A percentile compares a stretch with the other conserved stretches of the same genome.
Conservation (phyloP, 2,113 vertebrate species). For the Carollia perspicillata region DNA sequence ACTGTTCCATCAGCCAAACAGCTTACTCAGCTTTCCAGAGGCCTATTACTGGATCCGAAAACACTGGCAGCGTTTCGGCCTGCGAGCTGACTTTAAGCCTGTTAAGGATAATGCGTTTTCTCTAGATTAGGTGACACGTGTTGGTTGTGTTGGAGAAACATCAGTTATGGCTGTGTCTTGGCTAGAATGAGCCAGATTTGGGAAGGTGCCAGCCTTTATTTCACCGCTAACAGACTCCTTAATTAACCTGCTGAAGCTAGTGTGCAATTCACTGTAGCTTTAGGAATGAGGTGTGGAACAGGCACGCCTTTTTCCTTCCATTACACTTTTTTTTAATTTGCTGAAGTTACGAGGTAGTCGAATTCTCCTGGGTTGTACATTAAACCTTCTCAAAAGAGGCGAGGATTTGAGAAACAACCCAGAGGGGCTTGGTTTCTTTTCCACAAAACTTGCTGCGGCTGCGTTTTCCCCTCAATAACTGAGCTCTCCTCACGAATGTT, state of each 20-base stretch:
- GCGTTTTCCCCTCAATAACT: background rate
- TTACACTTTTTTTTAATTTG: background rate
- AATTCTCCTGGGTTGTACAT: background rate
- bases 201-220: slow-evolving; percentile 14
- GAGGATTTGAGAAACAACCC: background rate
- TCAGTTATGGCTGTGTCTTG: slow-evolving; percentile 56
- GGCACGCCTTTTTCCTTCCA: slow-evolving; percentile 9
- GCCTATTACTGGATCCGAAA: slow-evolving; percentile 53
- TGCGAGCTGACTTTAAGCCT: slow-evolving; percentile 52
- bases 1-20: slow-evolving; percentile 29
- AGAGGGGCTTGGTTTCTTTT: background rate
- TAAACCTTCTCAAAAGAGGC: slow-evolving; percentile 20
- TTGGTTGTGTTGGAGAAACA: slow-evolving; percentile 59
- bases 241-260: slow-evolving; percentile 65
- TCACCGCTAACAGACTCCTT: slow-evolving; percentile 47
- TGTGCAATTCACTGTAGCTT: background rate
- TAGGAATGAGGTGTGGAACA: background rate
- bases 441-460: background rate
- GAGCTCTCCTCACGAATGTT: background rate
- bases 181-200: slow-evolving; percentile 23
- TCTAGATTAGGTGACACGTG: slow-evolving; percentile 38
- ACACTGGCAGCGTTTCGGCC: slow-evolving; percentile 16
- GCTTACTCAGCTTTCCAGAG: slow-evolving; percentile 59
- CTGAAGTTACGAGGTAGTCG: slow-evolving; percentile 32
- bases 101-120: slow-evolving; percentile 55